These are phyloP conservation scores for Ectemnius cavifrons DNA, from an alignment of 2,888 invertebrate genomes.

Conservation along the genomic window DNA sequence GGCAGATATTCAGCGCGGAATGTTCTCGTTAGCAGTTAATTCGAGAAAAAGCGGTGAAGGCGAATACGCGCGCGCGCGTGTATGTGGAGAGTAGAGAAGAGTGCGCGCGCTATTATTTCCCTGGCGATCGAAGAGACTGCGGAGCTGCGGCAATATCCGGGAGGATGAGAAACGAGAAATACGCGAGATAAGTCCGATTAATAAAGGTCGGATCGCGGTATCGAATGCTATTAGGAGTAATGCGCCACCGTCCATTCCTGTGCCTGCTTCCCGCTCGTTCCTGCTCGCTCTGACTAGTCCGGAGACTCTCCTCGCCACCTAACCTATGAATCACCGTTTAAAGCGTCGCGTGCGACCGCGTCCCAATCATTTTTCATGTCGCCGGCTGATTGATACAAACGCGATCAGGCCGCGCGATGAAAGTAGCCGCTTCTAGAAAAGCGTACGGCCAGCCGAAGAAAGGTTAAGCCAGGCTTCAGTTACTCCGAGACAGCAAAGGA, in stretches of 20 bases:
- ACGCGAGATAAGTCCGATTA: slow-evolving; percentile 55
- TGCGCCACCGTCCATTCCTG: slow-evolving; percentile 17
- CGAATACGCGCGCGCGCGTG: neutral
- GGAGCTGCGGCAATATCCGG: neutral
- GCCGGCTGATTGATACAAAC: slow-evolving; percentile 70
- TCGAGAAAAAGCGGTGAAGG: slow-evolving; percentile 9
- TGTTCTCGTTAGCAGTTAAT: slow-evolving; percentile 11
- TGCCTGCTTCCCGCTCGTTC: slow-evolving; percentile 1
- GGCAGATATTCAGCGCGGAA: too few relatives aligned
- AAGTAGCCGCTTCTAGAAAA: slow-evolving; percentile 32
- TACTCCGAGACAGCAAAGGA: too few relatives aligned
- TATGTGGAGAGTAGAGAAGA: too few relatives aligned
- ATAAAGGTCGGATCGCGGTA: slow-evolving; percentile 53
- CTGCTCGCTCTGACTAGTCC: neutral
- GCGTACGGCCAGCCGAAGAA: slow-evolving; percentile 4
- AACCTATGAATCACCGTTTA: slow-evolving; percentile 67
- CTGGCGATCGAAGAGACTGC: slow-evolving; percentile 3
- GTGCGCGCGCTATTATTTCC: neutral
- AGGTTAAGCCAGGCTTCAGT: neutral
- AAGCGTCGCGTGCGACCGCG: slow-evolving; percentile 62
- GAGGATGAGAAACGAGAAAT: slow-evolving; percentile 24
- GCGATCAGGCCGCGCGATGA: slow-evolving; percentile 54
- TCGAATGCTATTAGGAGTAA: slow-evolving; percentile 31
- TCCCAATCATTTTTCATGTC: slow-evolving; percentile 73
- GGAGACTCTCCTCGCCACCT: slow-evolving; percentile 19